Percentiles rank a stretch among this genome's conserved stretches.
phyloP scores from a whole-genome alignment of 2,888 invertebrate genomes.

The Tholera decimalis region DNA sequence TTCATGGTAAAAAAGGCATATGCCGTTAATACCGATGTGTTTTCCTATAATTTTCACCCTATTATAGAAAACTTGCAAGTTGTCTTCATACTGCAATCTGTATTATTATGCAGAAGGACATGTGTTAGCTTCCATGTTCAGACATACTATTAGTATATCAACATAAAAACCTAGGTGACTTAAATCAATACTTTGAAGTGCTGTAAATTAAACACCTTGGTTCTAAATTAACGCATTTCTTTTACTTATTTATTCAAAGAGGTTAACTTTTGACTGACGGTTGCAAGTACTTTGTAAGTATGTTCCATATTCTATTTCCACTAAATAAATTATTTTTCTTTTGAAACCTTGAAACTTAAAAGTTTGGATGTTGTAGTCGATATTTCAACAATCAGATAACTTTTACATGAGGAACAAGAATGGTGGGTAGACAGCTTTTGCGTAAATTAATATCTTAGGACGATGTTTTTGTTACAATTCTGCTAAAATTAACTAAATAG shows the following conservation, averaged over 20 bases:
- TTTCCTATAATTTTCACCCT: constrained; percentile 9
- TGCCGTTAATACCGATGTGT: no score
- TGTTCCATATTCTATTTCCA: constrained; percentile 5
- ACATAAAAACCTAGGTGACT: constrained; percentile 6
- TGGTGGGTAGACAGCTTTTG: no score
- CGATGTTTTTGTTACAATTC: no score
- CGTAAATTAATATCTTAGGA: no score
- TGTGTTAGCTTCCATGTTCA: constrained; percentile 9
- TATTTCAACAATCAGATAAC: constrained; percentile 9
- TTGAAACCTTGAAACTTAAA: constrained; percentile 17
- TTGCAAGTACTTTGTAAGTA: constrained; percentile 1
- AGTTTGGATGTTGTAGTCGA: background rate
- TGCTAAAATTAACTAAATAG: no score
- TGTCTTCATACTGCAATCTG: background rate
- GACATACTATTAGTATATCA: constrained; percentile 6
- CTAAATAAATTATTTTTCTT: constrained; percentile 7
- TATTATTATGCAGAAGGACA: constrained; percentile 19
- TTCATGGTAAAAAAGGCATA: background rate
- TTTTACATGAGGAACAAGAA: no score
- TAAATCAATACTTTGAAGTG: constrained; percentile 16
- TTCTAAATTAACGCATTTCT: constrained; percentile 17
- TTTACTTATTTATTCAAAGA: constrained; percentile 27
- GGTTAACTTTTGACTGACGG: constrained; percentile 18
- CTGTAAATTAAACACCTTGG: background rate
- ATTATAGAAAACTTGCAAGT: constrained; percentile 3